Evolutionary conservation across 2,113 vertebrate genomes (phyloP).

Genomic region (Carlito syrichta): DNA sequence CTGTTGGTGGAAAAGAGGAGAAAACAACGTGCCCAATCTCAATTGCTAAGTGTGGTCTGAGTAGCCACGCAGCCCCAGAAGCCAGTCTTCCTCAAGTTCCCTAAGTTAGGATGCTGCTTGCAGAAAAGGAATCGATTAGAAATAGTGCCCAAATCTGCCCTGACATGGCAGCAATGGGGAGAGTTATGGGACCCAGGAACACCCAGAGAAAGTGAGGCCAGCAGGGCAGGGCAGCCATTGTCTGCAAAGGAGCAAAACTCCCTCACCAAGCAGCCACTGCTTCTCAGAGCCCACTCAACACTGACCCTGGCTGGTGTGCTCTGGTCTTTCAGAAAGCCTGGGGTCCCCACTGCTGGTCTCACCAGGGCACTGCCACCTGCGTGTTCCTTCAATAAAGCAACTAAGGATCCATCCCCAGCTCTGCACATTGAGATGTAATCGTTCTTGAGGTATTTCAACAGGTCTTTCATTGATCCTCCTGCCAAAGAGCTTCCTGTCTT

Average conservation of each 20-base stretch:
- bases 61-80: background rate
- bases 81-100: background rate
- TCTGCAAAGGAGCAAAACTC: background rate
- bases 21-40: background rate
- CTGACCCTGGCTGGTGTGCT: background rate
- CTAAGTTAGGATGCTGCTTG: background rate
- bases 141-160: background rate
- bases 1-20: background rate
- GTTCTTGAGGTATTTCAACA: background rate
- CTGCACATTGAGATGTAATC: background rate
- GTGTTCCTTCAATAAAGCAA: background rate
- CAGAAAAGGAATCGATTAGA: background rate
- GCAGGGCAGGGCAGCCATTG: no score
- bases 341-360: background rate
- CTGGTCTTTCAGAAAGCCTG: background rate
- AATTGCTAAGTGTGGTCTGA: background rate
- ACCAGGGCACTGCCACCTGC: background rate
- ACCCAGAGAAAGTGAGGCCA: background rate
- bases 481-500: background rate
- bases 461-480: background rate
- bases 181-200: background rate
- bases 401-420: background rate
- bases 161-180: fast-evolving
- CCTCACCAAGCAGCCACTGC: background rate
- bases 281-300: fast-evolving